These are phyloP conservation scores for Gortyna flavago DNA, from an alignment of 2,888 invertebrate genomes.

Conservation along the genomic window DNA sequence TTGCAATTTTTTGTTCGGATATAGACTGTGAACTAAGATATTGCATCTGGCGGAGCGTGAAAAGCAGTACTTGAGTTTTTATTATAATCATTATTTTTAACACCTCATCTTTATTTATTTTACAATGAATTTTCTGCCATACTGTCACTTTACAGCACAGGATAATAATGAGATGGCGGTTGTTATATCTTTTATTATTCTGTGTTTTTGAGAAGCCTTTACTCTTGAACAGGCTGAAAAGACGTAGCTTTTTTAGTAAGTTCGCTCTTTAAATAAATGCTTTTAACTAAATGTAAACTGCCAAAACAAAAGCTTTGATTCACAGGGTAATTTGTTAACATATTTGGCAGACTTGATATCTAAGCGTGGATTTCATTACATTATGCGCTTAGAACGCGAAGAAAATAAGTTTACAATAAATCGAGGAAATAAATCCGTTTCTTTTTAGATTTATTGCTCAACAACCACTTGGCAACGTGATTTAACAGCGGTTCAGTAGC, in stretches of 20 bases:
- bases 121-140: background rate
- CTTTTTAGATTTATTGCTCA: constrained; percentile 54
- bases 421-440: constrained; percentile 35
- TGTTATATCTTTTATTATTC: constrained; percentile 1
- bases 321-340: constrained; percentile 24
- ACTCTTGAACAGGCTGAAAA: background rate
- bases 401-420: constrained; percentile 43
- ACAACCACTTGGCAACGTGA: constrained; percentile 43
- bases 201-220: constrained; percentile 1
- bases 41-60: constrained; percentile 15
- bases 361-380: constrained; percentile 42
- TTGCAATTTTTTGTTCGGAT: background rate
- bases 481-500: constrained; percentile 37
- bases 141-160: background rate
- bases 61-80: constrained; percentile 18
- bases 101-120: constrained; percentile 27
- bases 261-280: background rate
- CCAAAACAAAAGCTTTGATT: constrained; percentile 10
- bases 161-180: constrained; percentile 12
- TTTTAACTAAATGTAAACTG: background rate
- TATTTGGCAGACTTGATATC: constrained; percentile 36
- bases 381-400: constrained; percentile 43
- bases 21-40: constrained; percentile 6
- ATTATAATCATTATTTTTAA: constrained; percentile 17
- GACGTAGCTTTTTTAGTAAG: background rate